These are phyloP conservation scores for Teleopsis dalmanni DNA, from an alignment of 1,140 invertebrate genomes.

Conservation along the genomic window DNA sequence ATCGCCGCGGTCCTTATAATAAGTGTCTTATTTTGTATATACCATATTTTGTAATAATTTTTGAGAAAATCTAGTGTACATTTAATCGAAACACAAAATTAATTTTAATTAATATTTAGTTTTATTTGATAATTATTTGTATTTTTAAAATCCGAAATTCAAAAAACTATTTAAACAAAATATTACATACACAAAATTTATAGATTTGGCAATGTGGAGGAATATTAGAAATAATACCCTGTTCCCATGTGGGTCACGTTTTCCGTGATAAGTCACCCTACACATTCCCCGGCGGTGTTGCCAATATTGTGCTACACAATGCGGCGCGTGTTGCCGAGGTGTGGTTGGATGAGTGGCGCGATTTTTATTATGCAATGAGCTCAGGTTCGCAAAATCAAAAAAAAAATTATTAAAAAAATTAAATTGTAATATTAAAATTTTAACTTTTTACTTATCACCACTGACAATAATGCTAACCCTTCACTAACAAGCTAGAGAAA, in stretches of 20 bases:
- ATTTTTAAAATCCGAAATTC: slow-evolving; percentile 16
- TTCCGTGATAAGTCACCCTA: slow-evolving; percentile 99
- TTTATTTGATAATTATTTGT: slow-evolving; percentile 10
- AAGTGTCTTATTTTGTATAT: not conserved
- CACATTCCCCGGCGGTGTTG: slow-evolving; percentile 97
- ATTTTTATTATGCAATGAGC: slow-evolving; percentile 98
- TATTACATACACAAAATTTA: slow-evolving; percentile 23
- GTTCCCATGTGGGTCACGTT: slow-evolving; percentile 95
- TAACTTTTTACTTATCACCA: slow-evolving; percentile 4
- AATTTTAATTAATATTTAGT: slow-evolving; percentile 12
- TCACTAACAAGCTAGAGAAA: not conserved
- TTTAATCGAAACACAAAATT: not conserved
- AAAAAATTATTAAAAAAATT: not conserved
- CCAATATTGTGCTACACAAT: slow-evolving; percentile 92
- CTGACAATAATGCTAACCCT: not conserved
- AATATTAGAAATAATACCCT: slow-evolving; percentile 89
- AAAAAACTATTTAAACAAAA: slow-evolving; percentile 20
- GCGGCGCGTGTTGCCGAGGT: slow-evolving; percentile 92
- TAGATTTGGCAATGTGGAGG: slow-evolving; percentile 98
- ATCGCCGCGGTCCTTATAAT: not conserved
- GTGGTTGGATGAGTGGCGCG: slow-evolving; percentile 98
- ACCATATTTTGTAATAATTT: not conserved
- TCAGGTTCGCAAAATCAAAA: slow-evolving; percentile 69
- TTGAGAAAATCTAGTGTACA: not conserved
- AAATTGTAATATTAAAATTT: slow-evolving; percentile 3